phyloP scores from a whole-genome alignment of 92 coral and sea anemone genomes.

The Actinernus sp. region DNA sequence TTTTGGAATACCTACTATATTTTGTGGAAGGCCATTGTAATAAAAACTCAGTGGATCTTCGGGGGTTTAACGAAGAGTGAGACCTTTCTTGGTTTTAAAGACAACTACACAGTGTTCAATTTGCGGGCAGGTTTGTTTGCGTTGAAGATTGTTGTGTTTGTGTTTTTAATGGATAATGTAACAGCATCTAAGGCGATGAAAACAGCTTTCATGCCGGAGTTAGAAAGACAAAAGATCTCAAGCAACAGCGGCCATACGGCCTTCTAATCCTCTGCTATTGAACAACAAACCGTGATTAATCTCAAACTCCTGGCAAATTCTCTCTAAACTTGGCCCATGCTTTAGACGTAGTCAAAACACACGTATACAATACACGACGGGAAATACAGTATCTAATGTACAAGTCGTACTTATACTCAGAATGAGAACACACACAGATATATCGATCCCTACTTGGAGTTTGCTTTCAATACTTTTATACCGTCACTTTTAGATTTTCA shows the following conservation, averaged over 20 bases:
- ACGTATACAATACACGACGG: too few relatives aligned
- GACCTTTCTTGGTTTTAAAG: constrained; percentile 3
- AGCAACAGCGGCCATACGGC: constrained; percentile 1
- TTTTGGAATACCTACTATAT: too few relatives aligned
- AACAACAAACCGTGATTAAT: constrained; percentile 24
- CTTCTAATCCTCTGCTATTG: constrained; percentile 25
- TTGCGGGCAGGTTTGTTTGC: constrained; percentile 56
- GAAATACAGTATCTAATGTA: too few relatives aligned
- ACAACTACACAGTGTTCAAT: constrained; percentile 26
- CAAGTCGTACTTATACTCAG: constrained; percentile 19
- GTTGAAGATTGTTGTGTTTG: constrained; percentile 40
- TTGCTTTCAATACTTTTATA: constrained; percentile 23
- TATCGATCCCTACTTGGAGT: constrained; percentile 36
- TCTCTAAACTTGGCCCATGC: too few relatives aligned
- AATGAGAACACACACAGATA: constrained; percentile 15
- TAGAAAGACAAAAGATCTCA: constrained; percentile 11
- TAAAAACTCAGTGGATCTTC: too few relatives aligned
- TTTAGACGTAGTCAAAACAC: too few relatives aligned
- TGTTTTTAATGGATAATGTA: constrained; percentile 55
- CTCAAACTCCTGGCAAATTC: constrained; percentile 22
- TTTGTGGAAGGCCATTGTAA: too few relatives aligned
- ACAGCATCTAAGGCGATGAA: constrained; percentile 34
- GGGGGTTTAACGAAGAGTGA: constrained; percentile 6
- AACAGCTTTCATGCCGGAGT: constrained; percentile 41
- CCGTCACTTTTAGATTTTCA: constrained; percentile 36